Percentiles rank a stretch among this genome's conserved stretches.
Conservation (phyloP, 1,140 invertebrate genomes). For the Drosophila rufa region DNA sequence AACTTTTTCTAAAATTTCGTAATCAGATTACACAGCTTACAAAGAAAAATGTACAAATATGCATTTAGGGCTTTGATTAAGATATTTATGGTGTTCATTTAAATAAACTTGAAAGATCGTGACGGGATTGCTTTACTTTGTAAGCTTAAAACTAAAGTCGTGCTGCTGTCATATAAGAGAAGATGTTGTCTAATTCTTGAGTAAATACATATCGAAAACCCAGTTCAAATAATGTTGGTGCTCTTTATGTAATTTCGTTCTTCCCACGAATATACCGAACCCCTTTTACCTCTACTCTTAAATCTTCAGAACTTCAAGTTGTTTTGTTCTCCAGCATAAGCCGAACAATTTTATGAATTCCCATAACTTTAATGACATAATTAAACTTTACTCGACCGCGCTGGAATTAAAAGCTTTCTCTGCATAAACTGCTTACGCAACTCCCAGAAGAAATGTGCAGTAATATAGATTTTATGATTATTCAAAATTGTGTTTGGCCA, state of each 20-base stretch:
- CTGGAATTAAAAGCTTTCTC: slow-evolving; percentile 23
- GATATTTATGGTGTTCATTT: not conserved
- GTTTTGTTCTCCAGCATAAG: not conserved
- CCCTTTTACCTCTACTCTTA: too few relatives aligned
- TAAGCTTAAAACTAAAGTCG: not conserved
- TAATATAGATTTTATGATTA: slow-evolving; percentile 58
- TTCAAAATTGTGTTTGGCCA: slow-evolving; percentile 31
- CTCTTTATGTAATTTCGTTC: not conserved
- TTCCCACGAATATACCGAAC: not conserved
- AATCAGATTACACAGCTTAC: too few relatives aligned
- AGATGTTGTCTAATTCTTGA: not conserved
- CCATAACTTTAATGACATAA: slow-evolving; percentile 12
- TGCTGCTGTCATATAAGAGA: not conserved
- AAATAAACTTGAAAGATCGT: not conserved
- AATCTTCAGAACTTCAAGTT: not conserved
- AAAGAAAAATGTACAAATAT: not conserved
- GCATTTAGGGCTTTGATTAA: not conserved
- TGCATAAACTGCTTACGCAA: slow-evolving; percentile 32
- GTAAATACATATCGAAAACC: not conserved
- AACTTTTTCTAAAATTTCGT: too few relatives aligned
- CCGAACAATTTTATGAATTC: not conserved
- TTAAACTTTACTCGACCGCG: not conserved
- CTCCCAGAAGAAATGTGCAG: slow-evolving; percentile 11
- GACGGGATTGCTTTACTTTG: too few relatives aligned
- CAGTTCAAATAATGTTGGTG: not conserved